Evolutionary conservation across 2,797 vertebrate genomes (phyloP), one percentile per base, ranked within the genome.

Genomic region (Tauraco hartlaubi): DNA sequence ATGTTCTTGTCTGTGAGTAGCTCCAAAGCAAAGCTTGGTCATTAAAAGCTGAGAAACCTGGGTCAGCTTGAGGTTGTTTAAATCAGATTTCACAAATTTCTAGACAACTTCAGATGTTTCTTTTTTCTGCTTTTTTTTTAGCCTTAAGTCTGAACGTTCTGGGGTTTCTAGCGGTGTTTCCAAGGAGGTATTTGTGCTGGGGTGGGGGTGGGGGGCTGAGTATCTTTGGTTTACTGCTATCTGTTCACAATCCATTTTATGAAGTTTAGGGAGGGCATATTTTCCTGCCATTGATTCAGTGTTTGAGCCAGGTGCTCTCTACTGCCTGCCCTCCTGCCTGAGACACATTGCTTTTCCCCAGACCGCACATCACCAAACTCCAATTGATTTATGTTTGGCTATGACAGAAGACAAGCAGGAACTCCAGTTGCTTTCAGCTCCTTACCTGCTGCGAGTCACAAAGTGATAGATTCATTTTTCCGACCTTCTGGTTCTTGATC

Each of bases 381-480:
- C 55, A n/a, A 52, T 80, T 80, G 44, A 11, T 90, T 92, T 63
- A 21, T 39, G 41, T 76, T 75, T 79, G 51, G 3, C 64, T 78
- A 2, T 91, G 85, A 78, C 79, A 88, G 77, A 78, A 79, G 68
- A 86, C 79, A 88, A 96, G 58, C 73, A 81, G 73, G 56, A 94
- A 8, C 49, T 73, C 55, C 71, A 73, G 3, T 84, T 91, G 46
- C 44, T 92, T 95, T 85, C 85, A 54, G 37, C 52, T 91, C 11
- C 83, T 49, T 67, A 25, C 26, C 5, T 43, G 56, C 73, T 86
- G 55, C 52, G 43, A 59, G 79, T 80, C 91, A 85, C 39, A 44
- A 76, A 91, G 49, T 41, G 46, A 93, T 46, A 39, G 86, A 76
- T 92, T 52, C 4, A 21, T 94, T 86, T 88, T 84, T 44, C 46